Conservation (phyloP, 1,140 invertebrate genomes). For the Melipona quadrifasciata region DNA sequence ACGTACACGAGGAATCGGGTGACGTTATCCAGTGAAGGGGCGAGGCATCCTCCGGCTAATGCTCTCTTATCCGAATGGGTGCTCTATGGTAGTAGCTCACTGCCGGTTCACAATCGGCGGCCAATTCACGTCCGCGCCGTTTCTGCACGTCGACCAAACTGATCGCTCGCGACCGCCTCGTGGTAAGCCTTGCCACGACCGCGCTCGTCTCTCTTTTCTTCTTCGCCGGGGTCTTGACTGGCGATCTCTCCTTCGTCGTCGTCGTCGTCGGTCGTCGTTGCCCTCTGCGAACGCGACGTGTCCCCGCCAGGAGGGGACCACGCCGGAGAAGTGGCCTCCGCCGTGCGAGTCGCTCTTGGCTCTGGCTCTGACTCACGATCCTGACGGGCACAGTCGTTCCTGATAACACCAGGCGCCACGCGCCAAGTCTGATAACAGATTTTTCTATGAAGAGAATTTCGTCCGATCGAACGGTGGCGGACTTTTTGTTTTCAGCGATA, state of each 20-base stretch:
- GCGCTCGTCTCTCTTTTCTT: constrained; percentile 73
- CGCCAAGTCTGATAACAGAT: neutral
- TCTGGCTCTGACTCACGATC: constrained; percentile 55
- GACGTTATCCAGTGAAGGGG: constrained; percentile 29
- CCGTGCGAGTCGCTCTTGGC: constrained; percentile 60
- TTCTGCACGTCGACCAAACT: constrained; percentile 73
- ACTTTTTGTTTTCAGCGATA: neutral
- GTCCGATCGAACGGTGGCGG: neutral
- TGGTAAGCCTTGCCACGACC: constrained; percentile 70
- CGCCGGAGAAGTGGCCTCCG: constrained; percentile 60
- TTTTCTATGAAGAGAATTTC: neutral
- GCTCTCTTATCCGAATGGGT: neutral
- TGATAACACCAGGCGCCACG: constrained; percentile 5
- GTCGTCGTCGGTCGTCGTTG: constrained; percentile 17
- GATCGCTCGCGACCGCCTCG: constrained; percentile 73
- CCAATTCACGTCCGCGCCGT: constrained; percentile 66
- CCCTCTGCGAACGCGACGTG: constrained; percentile 22
- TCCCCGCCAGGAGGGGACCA: constrained; percentile 56
- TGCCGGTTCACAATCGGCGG: constrained; percentile 55
- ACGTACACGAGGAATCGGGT: constrained; percentile 22
- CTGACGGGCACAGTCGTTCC: constrained; percentile 31
- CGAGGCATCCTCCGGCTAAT: constrained; percentile 4
- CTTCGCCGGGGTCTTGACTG: constrained; percentile 57
- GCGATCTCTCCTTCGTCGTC: constrained; percentile 22
- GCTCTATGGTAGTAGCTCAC: constrained; percentile 24